These are phyloP conservation scores for Nezara viridula DNA, from an alignment of 2,888 invertebrate genomes.

Conservation along the genomic window DNA sequence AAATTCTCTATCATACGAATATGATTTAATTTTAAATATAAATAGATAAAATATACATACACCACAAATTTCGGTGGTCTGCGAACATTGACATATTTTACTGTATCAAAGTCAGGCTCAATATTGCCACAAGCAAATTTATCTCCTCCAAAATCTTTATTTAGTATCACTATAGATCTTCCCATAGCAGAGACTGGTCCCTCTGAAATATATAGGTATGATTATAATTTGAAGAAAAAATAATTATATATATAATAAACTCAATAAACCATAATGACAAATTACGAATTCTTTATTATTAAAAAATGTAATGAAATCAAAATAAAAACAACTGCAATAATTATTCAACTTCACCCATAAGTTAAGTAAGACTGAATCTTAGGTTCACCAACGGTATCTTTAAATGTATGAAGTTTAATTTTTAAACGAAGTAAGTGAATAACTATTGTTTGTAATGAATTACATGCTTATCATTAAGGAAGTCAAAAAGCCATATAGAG, in stretches of 20 bases:
- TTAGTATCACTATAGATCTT: conserved; percentile 86
- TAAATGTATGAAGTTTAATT: too few species aligned
- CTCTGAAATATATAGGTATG: conserved; percentile 67
- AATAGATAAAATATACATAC: conserved; percentile 73
- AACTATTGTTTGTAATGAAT: too few species aligned
- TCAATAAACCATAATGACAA: background rate
- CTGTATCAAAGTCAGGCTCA: conserved; percentile 89
- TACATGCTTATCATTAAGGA: too few species aligned
- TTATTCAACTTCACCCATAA: too few species aligned
- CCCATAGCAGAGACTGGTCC: conserved; percentile 87
- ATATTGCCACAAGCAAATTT: conserved; percentile 93
- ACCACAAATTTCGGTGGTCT: conserved; percentile 90
- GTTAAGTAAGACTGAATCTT: too few species aligned
- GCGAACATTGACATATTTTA: conserved; percentile 89
- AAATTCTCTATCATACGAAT: background rate
- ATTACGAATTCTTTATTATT: background rate
- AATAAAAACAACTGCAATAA: background rate
- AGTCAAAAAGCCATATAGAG: too few species aligned
- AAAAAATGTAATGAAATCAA: background rate
- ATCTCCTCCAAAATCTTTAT: conserved; percentile 79
- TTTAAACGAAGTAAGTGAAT: too few species aligned
- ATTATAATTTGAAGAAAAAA: too few species aligned
- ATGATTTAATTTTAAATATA: background rate
- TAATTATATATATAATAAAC: too few species aligned
- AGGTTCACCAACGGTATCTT: too few species aligned